Percentiles rank a stretch among this genome's conserved stretches.
phyloP scores from a whole-genome alignment of 2,113 vertebrate genomes.

The Hippolais icterina region DNA sequence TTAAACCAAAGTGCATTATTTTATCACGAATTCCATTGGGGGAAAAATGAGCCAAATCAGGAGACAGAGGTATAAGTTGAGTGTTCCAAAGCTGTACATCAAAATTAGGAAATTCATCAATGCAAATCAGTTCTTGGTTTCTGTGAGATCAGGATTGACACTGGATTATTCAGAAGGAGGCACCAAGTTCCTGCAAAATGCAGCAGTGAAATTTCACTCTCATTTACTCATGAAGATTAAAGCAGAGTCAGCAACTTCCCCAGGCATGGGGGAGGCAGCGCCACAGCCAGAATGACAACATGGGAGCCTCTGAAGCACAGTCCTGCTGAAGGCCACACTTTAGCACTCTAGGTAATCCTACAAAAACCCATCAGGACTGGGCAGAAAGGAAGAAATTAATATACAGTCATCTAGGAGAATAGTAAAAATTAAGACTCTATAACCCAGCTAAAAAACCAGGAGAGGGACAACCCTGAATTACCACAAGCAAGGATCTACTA shows the following conservation, averaged over 20 bases:
- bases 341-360: background rate
- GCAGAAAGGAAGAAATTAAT: constrained; percentile 21
- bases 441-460: background rate
- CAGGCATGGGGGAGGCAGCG: background rate
- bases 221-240: background rate
- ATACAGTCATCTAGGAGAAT: background rate
- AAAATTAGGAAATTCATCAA: background rate
- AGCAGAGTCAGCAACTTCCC: constrained; percentile 38
- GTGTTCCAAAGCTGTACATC: background rate
- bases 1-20: background rate
- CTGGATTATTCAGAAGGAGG: constrained; percentile 11
- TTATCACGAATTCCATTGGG: background rate
- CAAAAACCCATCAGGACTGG: background rate
- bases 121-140: constrained; percentile 42
- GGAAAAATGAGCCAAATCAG: background rate
- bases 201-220: constrained; percentile 30
- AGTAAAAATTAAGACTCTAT: background rate
- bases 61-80: background rate
- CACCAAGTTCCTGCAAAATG: background rate
- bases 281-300: constrained; percentile 49
- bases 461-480: constrained; percentile 36
- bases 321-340: background rate
- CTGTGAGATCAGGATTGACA: constrained; percentile 5
- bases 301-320: constrained; percentile 26
- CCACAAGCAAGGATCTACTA: constrained; percentile 25